phyloP scores from a whole-genome alignment of 2,888 invertebrate genomes.

The Drosophila parthenogenetica region DNA sequence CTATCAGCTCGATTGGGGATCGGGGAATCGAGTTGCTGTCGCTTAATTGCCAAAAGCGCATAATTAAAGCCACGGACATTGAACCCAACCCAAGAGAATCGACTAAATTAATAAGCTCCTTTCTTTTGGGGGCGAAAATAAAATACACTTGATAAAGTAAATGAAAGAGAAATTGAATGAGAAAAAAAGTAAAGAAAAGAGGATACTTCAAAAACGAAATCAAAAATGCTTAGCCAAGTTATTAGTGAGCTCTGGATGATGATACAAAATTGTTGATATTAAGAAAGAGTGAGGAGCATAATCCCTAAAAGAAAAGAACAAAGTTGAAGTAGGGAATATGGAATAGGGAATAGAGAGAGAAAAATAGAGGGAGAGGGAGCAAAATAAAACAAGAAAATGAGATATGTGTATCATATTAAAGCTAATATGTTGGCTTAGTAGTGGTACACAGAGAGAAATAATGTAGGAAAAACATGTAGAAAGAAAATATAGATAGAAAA shows the following conservation, averaged over 20 bases:
- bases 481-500: background rate
- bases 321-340: slow-evolving; percentile 24
- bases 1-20: slow-evolving; percentile 19
- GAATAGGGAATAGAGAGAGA: background rate
- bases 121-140: slow-evolving; percentile 30
- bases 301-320: slow-evolving; percentile 14
- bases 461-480: background rate
- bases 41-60: slow-evolving; percentile 77
- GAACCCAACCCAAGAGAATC: slow-evolving; percentile 46
- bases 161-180: slow-evolving; percentile 59
- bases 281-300: slow-evolving; percentile 24
- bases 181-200: background rate
- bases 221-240: slow-evolving; percentile 71
- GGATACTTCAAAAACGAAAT: slow-evolving; percentile 36
- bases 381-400: slow-evolving; percentile 1
- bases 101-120: slow-evolving; percentile 67
- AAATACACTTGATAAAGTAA: slow-evolving; percentile 65
- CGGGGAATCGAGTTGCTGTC: slow-evolving; percentile 43
- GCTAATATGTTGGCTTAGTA: slow-evolving; percentile 21
- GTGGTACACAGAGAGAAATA: slow-evolving; percentile 31
- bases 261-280: slow-evolving; percentile 75
- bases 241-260: slow-evolving; percentile 66
- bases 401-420: slow-evolving; percentile 27
- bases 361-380: background rate
- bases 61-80: slow-evolving; percentile 68